Evolutionary conservation across 2,113 vertebrate genomes (phyloP).

Genomic region (Oenanthe melanoleuca): DNA sequence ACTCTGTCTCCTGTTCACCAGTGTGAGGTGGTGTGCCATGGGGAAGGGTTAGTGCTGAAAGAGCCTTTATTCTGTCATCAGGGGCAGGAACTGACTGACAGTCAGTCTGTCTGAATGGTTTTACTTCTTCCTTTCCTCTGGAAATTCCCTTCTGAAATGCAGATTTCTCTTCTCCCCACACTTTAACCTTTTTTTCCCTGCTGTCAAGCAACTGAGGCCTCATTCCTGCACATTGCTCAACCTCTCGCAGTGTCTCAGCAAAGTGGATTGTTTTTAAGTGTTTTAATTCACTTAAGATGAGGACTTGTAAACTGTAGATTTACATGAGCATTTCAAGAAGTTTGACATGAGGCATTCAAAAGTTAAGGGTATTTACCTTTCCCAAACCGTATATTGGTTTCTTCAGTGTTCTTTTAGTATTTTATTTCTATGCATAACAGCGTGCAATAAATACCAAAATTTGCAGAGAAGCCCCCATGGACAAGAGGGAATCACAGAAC

Average conservation of each 20-base stretch:
- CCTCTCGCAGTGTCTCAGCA: neutral
- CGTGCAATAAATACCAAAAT: neutral
- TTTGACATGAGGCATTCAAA: neutral
- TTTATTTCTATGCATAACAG: neutral
- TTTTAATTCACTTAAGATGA: neutral
- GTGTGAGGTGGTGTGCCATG: rapidly evolving
- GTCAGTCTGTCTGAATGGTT: neutral
- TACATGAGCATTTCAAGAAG: neutral
- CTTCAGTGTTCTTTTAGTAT: neutral
- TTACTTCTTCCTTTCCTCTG: neutral
- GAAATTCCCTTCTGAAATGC: neutral
- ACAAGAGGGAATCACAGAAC: neutral
- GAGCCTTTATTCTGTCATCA: neutral
- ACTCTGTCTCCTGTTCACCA: neutral
- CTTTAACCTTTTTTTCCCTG: neutral
- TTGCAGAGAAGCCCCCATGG: neutral
- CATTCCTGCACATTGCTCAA: neutral
- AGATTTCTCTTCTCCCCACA: neutral
- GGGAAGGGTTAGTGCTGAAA: neutral
- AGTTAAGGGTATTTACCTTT: neutral
- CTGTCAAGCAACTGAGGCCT: neutral
- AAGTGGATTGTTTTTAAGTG: neutral
- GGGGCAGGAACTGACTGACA: neutral
- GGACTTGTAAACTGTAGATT: neutral
- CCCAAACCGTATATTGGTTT: neutral